These are phyloP conservation scores for Xestia ashworthii DNA, from an alignment of 2,888 invertebrate genomes.

Conservation along the genomic window DNA sequence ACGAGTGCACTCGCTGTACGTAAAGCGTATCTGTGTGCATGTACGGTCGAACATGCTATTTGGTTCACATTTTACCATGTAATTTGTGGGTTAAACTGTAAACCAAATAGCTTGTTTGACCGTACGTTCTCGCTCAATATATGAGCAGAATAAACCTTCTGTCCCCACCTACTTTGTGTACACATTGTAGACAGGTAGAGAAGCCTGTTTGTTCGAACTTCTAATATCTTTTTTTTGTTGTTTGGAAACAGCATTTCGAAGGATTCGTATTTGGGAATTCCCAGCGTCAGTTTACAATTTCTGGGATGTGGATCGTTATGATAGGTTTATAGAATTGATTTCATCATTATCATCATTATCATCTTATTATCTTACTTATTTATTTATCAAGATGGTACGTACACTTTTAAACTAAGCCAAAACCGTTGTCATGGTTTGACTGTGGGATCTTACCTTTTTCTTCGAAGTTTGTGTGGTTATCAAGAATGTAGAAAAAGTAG, in stretches of 20 bases:
- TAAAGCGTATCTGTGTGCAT: background rate
- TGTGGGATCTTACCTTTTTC: background rate
- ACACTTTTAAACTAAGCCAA: too few relatives aligned
- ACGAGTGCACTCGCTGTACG: background rate
- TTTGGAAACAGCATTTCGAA: background rate
- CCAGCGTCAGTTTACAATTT: constrained; percentile 5
- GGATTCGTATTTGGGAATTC: constrained; percentile 35
- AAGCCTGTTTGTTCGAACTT: constrained; percentile 44
- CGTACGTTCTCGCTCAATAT: background rate
- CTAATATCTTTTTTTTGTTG: constrained; percentile 33
- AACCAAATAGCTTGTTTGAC: too few relatives aligned
- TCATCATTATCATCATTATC: background rate
- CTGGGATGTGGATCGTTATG: background rate
- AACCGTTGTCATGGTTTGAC: too few relatives aligned
- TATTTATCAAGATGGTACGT: too few relatives aligned
- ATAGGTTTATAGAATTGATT: background rate
- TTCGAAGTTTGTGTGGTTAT: too few relatives aligned
- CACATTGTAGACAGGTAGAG: constrained; percentile 50
- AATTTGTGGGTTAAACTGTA: too few relatives aligned
- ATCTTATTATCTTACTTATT: too few relatives aligned
- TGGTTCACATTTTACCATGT: too few relatives aligned
- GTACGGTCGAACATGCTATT: too few relatives aligned
- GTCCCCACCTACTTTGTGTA: background rate
- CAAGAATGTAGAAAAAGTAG: too few relatives aligned
- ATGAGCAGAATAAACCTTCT: background rate